These are phyloP conservation scores for Lepidostoma basale DNA, from an alignment of 1,140 invertebrate genomes.

Conservation along the genomic window DNA sequence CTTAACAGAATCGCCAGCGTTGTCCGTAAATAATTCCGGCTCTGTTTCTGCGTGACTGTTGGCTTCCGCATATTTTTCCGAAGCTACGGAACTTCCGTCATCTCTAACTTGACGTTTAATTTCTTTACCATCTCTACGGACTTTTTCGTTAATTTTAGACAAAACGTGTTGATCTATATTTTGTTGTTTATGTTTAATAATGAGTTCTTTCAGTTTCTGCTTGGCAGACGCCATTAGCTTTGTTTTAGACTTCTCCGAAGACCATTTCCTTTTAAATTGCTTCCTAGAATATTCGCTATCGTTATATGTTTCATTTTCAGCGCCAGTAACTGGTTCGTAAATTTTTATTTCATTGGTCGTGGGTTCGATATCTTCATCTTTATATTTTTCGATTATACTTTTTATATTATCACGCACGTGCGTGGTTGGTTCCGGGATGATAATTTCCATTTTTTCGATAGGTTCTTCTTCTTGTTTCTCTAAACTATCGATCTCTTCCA, in stretches of 20 bases:
- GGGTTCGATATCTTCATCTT: slow-evolving; percentile 2
- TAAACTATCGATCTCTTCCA: neutral
- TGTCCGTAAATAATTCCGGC: slow-evolving; percentile 12
- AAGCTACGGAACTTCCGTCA: neutral
- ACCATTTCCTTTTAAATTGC: slow-evolving; percentile 49
- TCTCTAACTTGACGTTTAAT: neutral
- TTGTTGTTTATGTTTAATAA: slow-evolving; percentile 58
- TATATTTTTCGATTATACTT: slow-evolving; percentile 34
- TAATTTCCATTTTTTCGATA: slow-evolving; percentile 6
- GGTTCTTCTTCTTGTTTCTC: slow-evolving; percentile 16
- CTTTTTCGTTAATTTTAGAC: neutral
- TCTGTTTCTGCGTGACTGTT: neutral
- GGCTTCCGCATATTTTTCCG: neutral
- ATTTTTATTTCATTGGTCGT: slow-evolving; percentile 1
- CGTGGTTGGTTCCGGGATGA: slow-evolving; percentile 6
- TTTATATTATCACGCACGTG: slow-evolving; percentile 38
- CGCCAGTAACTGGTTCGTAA: neutral
- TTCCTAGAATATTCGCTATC: slow-evolving; percentile 17
- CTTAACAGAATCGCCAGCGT: slow-evolving; percentile 30
- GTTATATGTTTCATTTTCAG: slow-evolving; percentile 4
- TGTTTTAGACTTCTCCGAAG: slow-evolving; percentile 53
- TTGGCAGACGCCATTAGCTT: slow-evolving; percentile 58
- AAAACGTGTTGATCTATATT: slow-evolving; percentile 38
- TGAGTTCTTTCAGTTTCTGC: slow-evolving; percentile 60
- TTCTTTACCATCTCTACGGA: neutral